Evolutionary conservation across 2,888 invertebrate species (phyloP).

Genomic region (Diaphora mendica): DNA sequence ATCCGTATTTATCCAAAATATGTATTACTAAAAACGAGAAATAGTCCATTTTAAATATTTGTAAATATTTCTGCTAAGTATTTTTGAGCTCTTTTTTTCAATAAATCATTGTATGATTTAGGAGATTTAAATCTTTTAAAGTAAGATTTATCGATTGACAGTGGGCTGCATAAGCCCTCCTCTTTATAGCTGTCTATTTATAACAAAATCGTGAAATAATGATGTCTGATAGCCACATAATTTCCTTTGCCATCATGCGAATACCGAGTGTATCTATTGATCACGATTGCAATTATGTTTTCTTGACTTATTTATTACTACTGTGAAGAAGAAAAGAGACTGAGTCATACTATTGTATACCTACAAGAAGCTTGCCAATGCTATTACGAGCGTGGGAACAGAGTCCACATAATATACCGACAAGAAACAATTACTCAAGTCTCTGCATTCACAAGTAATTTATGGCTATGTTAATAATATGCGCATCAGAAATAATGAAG

Average conservation of each 20-base stretch:
- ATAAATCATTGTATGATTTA: not conserved
- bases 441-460: conserved; percentile 5
- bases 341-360: conserved; percentile 8
- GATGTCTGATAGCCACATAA: not conserved
- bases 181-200: not conserved
- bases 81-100: not conserved
- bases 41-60: not conserved
- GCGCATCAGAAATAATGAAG: not conserved
- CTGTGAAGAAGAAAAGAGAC: conserved; percentile 12
- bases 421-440: conserved; percentile 20
- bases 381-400: conserved; percentile 8
- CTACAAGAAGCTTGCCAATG: conserved; percentile 1
- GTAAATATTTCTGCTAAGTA: not conserved
- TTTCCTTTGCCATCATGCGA: not conserved
- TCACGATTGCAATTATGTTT: not conserved
- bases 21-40: not conserved
- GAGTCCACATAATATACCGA: conserved; percentile 17
- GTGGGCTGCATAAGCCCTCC: not conserved
- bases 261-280: not conserved
- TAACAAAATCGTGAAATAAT: not conserved
- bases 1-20: not conserved
- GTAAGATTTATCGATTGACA: not conserved
- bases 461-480: conserved; percentile 21
- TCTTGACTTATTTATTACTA: not conserved
- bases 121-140: not conserved